A percentile compares a stretch with the other conserved stretches of the same genome.
phyloP scores from a whole-genome alignment of 2,888 invertebrate species.

The Anoplius nigerrimus region DNA sequence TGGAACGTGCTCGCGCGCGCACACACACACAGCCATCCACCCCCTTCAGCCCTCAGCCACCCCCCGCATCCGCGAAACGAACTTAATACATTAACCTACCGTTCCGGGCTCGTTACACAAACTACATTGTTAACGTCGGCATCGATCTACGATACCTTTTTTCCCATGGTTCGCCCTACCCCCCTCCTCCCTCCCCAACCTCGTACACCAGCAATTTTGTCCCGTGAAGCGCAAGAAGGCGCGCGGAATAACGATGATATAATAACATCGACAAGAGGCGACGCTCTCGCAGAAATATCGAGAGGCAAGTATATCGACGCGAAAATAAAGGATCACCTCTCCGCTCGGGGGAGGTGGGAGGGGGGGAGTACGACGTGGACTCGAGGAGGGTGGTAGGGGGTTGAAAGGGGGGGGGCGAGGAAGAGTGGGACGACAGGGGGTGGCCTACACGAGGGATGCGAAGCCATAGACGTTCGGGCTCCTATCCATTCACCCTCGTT shows the following conservation, averaged over 20 bases:
- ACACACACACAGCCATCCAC: too few relatives aligned
- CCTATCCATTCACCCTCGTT: slow-evolving; percentile 45
- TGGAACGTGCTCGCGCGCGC: too few relatives aligned
- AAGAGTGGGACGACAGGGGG: slow-evolving; percentile 41
- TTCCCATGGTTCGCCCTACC: too few relatives aligned
- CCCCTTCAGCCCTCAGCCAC: too few relatives aligned
- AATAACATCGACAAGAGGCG: slow-evolving; percentile 35
- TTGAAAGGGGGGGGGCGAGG: slow-evolving; percentile 23
- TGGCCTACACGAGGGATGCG: slow-evolving; percentile 65
- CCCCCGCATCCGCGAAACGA: too few relatives aligned
- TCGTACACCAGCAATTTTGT: too few relatives aligned
- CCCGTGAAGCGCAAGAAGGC: slow-evolving; percentile 21
- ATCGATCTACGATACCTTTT: too few relatives aligned
- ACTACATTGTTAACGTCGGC: too few relatives aligned
- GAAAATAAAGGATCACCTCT: slow-evolving; percentile 58
- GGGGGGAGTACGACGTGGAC: too few relatives aligned
- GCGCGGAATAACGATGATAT: slow-evolving; percentile 42
- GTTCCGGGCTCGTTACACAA: too few relatives aligned
- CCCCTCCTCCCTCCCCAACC: too few relatives aligned
- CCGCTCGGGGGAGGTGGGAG: background rate
- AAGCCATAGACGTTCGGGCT: slow-evolving; percentile 69
- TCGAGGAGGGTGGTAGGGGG: background rate
- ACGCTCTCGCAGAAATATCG: slow-evolving; percentile 11
- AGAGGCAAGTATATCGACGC: slow-evolving; percentile 49
- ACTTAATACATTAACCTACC: too few relatives aligned